Conservation (phyloP, 2,113 vertebrate species). For the Cebus imitator region DNA sequence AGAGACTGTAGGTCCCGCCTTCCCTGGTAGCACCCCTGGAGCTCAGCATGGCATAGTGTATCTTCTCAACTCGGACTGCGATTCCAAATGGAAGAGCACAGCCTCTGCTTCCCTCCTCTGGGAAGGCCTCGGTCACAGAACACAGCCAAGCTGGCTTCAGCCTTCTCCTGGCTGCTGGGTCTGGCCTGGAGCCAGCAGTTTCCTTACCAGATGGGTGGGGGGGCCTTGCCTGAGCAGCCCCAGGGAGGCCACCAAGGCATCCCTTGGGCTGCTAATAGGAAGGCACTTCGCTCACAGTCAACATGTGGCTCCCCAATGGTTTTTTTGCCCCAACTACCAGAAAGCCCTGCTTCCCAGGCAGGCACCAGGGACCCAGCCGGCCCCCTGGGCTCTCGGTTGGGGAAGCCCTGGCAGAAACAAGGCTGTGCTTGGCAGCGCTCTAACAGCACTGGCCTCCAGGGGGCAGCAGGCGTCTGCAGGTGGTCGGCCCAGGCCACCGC, state of each 20-base stretch:
- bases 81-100: not conserved
- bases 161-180: not conserved
- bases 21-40: fast-evolving
- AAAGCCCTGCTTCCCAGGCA: not conserved
- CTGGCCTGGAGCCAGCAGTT: too few relatives aligned
- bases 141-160: not conserved
- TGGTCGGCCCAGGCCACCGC: not conserved
- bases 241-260: not conserved
- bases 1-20: not conserved
- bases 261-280: not conserved
- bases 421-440: not conserved
- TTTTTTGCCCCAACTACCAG: not conserved
- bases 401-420: fast-evolving
- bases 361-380: not conserved
- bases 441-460: slow-evolving; percentile 25
- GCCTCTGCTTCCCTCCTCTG: not conserved
- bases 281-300: not conserved
- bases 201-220: not conserved
- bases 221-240: not conserved
- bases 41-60: not conserved
- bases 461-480: slow-evolving; percentile 47
- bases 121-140: not conserved
- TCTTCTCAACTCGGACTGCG: not conserved
- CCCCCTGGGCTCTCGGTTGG: not conserved
- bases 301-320: not conserved